These are phyloP conservation scores for Anastrepha obliqua DNA, from an alignment of 1,140 invertebrate species.

Conservation along the genomic window DNA sequence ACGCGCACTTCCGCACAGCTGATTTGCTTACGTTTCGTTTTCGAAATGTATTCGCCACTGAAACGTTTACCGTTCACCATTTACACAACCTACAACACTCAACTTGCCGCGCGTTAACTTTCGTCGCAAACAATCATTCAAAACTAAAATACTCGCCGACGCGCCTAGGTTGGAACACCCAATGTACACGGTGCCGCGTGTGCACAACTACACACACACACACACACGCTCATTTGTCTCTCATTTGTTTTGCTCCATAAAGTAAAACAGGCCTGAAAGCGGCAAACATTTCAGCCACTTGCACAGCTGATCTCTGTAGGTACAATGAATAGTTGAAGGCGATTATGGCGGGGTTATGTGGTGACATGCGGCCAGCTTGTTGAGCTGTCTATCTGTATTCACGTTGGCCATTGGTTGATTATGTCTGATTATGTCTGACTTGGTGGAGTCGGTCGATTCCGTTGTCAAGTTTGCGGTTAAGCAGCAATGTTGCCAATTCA, in stretches of 20 bases:
- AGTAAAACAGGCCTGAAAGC: background rate
- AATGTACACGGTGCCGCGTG: background rate
- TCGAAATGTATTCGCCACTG: background rate
- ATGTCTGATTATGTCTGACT: background rate
- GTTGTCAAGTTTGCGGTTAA: slow-evolving; percentile 42
- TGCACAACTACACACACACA: background rate
- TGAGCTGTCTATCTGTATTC: slow-evolving; percentile 6
- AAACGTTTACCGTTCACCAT: background rate
- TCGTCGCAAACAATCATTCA: slow-evolving; percentile 28
- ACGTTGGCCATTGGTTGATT: background rate
- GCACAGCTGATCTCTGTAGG: no score
- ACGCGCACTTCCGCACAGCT: slow-evolving; percentile 41
- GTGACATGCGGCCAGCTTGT: slow-evolving; percentile 18
- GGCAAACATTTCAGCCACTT: no score
- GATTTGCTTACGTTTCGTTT: slow-evolving; percentile 44
- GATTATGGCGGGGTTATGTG: background rate
- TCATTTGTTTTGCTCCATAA: slow-evolving; percentile 22
- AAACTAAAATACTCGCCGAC: slow-evolving; percentile 25
- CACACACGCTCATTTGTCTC: background rate
- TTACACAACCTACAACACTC: slow-evolving; percentile 1
- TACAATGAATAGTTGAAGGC: background rate
- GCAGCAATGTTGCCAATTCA: slow-evolving; percentile 24
- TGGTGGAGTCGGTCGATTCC: slow-evolving; percentile 29
- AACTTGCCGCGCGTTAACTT: slow-evolving; percentile 6
- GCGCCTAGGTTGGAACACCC: slow-evolving; percentile 4